Percentiles rank a stretch among this genome's conserved stretches.
Evolutionary conservation across 1,140 invertebrate species (phyloP).

Genomic region (Aphis gossypii): DNA sequence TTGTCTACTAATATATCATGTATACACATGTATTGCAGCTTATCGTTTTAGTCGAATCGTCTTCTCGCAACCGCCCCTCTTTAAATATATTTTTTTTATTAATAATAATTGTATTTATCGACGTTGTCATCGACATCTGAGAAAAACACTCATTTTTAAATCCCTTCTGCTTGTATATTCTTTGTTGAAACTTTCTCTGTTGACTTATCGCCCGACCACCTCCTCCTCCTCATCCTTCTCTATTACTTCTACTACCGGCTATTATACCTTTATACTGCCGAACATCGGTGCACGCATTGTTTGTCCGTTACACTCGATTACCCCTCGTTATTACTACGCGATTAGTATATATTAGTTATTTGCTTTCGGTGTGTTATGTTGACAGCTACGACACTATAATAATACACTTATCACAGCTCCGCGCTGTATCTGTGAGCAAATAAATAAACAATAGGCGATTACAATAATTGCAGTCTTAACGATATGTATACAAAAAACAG

Average conservation of each 20-base stretch:
- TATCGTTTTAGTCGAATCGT: background rate
- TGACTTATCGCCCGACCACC: background rate
- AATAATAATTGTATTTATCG: background rate
- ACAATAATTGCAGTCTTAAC: background rate
- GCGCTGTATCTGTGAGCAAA: background rate
- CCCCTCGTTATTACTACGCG: background rate
- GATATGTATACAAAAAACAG: background rate
- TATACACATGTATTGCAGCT: background rate
- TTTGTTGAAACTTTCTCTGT: slow-evolving; percentile 14
- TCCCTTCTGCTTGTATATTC: background rate
- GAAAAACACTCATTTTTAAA: background rate
- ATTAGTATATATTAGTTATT: background rate
- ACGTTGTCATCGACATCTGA: no score
- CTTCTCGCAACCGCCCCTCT: background rate
- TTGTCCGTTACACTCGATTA: background rate
- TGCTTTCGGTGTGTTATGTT: background rate
- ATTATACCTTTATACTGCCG: background rate
- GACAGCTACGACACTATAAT: background rate
- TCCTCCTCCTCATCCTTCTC: background rate
- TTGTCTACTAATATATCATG: background rate
- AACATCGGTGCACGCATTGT: background rate
- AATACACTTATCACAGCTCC: background rate
- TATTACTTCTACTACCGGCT: background rate
- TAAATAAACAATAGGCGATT: background rate
- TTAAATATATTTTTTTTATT: background rate